These are phyloP conservation scores for Columba livia DNA, from an alignment of 2,113 vertebrate genomes.

Conservation along the genomic window DNA sequence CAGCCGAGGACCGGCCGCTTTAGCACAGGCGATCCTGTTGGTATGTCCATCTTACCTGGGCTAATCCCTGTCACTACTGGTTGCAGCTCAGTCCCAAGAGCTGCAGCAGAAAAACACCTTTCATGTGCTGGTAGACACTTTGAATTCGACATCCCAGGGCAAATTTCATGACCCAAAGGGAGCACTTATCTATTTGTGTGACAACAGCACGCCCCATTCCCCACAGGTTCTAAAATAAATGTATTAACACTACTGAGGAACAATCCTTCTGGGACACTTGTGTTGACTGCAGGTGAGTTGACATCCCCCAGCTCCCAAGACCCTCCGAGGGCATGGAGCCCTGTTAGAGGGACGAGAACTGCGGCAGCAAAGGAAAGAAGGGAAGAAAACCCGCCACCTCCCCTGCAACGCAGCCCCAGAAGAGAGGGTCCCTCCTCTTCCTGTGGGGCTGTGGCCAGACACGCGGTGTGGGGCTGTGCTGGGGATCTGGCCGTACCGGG, in stretches of 20 bases:
- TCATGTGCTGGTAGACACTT: not conserved
- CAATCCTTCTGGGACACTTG: not conserved
- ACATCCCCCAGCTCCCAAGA: not conserved
- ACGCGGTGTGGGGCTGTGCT: rapidly evolving
- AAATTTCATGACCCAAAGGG: not conserved
- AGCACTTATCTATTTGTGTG: not conserved
- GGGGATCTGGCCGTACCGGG: not conserved
- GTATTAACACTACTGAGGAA: not conserved
- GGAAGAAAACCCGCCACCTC: not conserved
- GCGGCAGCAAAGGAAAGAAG: not conserved
- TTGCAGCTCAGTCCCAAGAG: not conserved
- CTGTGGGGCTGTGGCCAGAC: rapidly evolving
- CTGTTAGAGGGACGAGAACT: not conserved
- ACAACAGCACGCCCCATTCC: not conserved
- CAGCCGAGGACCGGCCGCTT: rapidly evolving
- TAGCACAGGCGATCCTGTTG: not conserved
- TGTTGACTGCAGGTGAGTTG: not conserved
- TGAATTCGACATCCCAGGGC: not conserved
- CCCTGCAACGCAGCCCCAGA: not conserved
- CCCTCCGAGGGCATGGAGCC: rapidly evolving
- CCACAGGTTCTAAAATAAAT: not conserved
- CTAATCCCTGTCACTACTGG: not conserved
- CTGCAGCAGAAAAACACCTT: not conserved
- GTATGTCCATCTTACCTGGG: not conserved
- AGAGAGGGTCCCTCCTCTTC: not conserved